Percentiles rank a stretch among this genome's conserved stretches.
Evolutionary conservation across 2,888 invertebrate species (phyloP).

Genomic region (Melanostoma scalare): DNA sequence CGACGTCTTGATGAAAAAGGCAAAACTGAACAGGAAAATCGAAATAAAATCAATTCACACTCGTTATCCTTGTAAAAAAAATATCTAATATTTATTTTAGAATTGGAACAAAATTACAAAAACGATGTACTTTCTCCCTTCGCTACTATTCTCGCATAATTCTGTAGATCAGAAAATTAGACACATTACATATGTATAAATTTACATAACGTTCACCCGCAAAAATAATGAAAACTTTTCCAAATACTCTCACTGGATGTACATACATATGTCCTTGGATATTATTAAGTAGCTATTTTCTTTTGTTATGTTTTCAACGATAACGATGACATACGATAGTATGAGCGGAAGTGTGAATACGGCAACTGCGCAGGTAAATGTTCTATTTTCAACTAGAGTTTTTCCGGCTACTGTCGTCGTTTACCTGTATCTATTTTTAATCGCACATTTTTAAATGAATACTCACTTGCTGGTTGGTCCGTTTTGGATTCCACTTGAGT

Average conservation of each 20-base stretch:
- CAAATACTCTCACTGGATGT: conserved; percentile 22
- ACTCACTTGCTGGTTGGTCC: neutral
- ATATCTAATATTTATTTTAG: neutral
- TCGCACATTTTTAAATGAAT: conserved; percentile 29
- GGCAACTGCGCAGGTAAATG: conserved; percentile 2
- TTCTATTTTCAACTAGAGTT: neutral
- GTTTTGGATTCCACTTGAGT: conserved; percentile 45
- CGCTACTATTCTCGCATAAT: conserved; percentile 7
- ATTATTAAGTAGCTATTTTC: conserved; percentile 9
- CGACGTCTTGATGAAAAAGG: neutral
- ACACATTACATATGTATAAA: neutral
- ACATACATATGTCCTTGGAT: conserved; percentile 11
- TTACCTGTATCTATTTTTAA: neutral
- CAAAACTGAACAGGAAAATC: neutral
- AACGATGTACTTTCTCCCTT: neutral
- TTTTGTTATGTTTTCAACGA: conserved; percentile 1
- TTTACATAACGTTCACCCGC: conserved; percentile 41
- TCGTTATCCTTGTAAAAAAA: conserved; percentile 14
- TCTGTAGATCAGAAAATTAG: conserved; percentile 12
- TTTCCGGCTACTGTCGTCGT: neutral
- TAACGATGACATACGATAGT: neutral
- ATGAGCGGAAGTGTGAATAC: neutral
- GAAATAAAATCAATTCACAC: conserved; percentile 2
- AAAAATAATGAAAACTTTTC: conserved; percentile 16
- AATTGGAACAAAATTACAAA: conserved; percentile 22